Conservation (phyloP, 1,140 invertebrate species). For the Popillia japonica region DNA sequence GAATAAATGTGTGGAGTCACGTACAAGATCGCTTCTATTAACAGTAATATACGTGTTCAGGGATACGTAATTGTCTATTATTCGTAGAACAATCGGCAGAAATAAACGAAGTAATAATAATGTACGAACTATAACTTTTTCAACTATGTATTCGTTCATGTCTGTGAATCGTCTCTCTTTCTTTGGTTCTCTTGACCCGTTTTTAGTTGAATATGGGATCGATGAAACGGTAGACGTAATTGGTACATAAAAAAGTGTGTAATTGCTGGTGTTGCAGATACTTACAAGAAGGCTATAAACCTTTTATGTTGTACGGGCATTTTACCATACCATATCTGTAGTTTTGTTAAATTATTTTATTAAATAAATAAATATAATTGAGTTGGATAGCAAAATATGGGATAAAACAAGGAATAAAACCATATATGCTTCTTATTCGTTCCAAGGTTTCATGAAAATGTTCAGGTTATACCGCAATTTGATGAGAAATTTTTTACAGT, state of each 20-base stretch:
- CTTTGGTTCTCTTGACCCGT: constrained; percentile 25
- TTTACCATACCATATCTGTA: not conserved
- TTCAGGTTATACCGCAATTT: too few relatives aligned
- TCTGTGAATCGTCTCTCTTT: not conserved
- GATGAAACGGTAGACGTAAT: not conserved
- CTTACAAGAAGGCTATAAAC: not conserved
- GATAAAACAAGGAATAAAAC: not conserved
- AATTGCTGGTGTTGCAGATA: not conserved
- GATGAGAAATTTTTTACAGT: too few relatives aligned
- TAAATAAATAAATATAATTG: not conserved
- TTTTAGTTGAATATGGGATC: not conserved
- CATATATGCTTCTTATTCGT: not conserved
- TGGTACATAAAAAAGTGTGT: constrained; percentile 1
- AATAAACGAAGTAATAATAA: not conserved
- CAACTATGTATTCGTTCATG: not conserved
- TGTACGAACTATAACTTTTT: not conserved
- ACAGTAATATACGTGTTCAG: not conserved
- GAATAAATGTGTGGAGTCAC: too few relatives aligned
- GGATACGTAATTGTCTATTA: not conserved
- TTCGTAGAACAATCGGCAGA: constrained; percentile 35
- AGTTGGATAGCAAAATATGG: not conserved
- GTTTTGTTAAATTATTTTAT: constrained; percentile 5
- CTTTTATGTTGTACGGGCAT: not conserved
- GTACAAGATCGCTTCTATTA: not conserved
- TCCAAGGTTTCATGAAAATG: too few relatives aligned